Base-by-base conservation (phyloP, 1,140 invertebrate genomes). In the Thereuonema tuberculata region DNA sequence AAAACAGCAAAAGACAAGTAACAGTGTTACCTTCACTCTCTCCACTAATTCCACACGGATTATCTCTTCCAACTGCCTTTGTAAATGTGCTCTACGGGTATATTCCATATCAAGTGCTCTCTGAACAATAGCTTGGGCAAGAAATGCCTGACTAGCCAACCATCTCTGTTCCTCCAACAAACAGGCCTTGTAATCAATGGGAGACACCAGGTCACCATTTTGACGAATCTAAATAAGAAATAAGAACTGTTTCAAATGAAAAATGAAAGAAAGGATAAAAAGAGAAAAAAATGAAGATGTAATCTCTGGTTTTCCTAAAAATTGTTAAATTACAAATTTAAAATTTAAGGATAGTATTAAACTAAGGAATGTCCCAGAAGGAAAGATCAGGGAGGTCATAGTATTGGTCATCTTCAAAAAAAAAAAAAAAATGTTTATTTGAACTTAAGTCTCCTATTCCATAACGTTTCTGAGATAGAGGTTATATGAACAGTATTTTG, bases 121-220 rank as follows among this genome's bases (percentile, higher is more conserved):
- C 28, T 55, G 53, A 12, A 55, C 53, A 14, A 55, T 55, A 3
- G 53, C 53, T 55, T 29, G 53, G 23, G 53, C 53, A 14, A 55
- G 23, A 29, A 55, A 55, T 17, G 53, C 53, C 53, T 55, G 53
- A 28, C 53, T 55, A 29, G 53, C 53, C 23, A 55, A 21, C 53
- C 53, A 55, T 28, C 53, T 14, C 53, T 55, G 53, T 25, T 55
- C 53, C 27, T 55, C 53, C 27, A 55, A 9, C 5, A 55, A 3
- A 12, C 53, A 14, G 14, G 25, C 28, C 21, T 29, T 55, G 27
- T 55, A 55, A 29, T 55, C 53, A 26, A 5, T 14, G 9, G 53
- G 14, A 3, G 53, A 55, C 3, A 55, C 53, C 14, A 55, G 23
- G 25, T 55, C 53, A 27, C 53, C 53, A 55, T 55, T 55, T 27